phyloP scores from a whole-genome alignment of 2,113 vertebrate species.

The Geothlypis trichas region DNA sequence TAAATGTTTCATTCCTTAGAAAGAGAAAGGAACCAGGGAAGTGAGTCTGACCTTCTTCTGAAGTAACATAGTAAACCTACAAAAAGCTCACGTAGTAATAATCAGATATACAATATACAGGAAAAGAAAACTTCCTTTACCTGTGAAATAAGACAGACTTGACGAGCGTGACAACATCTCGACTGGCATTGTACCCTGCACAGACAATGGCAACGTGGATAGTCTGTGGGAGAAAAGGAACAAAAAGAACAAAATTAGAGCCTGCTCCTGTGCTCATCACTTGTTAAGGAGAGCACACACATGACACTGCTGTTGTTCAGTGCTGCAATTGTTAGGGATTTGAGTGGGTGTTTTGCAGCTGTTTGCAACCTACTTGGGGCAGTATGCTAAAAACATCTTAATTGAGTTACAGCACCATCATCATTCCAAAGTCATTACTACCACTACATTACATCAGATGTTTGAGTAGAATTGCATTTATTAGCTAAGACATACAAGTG shows the following conservation, averaged over 20 bases:
- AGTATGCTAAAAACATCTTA: slow-evolving; percentile 71
- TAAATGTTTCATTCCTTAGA: neutral
- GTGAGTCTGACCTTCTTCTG: neutral
- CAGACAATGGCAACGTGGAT: slow-evolving; percentile 99
- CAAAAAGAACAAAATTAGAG: slow-evolving; percentile 17
- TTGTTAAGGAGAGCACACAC: neutral
- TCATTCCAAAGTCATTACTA: slow-evolving; percentile 65
- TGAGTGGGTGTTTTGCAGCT: slow-evolving; percentile 36
- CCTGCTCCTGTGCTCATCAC: neutral
- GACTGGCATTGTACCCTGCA: slow-evolving; percentile 96
- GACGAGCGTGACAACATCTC: slow-evolving; percentile 96
- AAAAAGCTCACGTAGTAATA: neutral
- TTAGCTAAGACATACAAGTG: neutral
- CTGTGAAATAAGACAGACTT: slow-evolving; percentile 98
- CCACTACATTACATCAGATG: slow-evolving; percentile 51
- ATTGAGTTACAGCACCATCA: slow-evolving; percentile 68
- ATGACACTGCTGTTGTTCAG: neutral
- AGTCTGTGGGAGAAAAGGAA: slow-evolving; percentile 79
- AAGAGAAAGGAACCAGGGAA: neutral
- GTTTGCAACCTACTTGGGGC: slow-evolving; percentile 47
- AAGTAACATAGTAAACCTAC: neutral
- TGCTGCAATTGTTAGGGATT: neutral
- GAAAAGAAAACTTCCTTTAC: slow-evolving; percentile 67
- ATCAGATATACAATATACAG: neutral
- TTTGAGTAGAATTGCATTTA: slow-evolving; percentile 26